phyloP scores from a whole-genome alignment of 2,888 invertebrate species.

The Salpingus planirostris region DNA sequence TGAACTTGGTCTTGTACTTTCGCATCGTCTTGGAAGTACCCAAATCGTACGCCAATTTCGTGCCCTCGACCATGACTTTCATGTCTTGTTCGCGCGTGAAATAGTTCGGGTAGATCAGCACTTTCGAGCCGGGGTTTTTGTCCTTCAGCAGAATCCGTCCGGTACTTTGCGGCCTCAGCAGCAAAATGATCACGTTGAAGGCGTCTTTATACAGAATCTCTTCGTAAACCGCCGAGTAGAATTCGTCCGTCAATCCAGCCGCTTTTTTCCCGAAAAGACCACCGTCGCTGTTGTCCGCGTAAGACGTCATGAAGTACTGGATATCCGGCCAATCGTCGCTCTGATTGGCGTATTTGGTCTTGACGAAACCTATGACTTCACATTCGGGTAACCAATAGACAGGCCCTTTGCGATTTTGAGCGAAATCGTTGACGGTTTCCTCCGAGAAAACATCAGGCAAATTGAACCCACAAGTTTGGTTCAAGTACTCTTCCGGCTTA shows the following conservation, averaged over 20 bases:
- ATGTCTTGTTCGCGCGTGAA: slow-evolving; percentile 64
- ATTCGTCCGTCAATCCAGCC: slow-evolving; percentile 50
- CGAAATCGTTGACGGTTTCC: slow-evolving; percentile 35
- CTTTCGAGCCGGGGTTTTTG: slow-evolving; percentile 60
- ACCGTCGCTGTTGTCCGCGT: slow-evolving; percentile 54
- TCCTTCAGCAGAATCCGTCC: slow-evolving; percentile 61
- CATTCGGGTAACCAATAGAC: slow-evolving; percentile 69
- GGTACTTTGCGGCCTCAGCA: slow-evolving; percentile 65
- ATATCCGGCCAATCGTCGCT: slow-evolving; percentile 68
- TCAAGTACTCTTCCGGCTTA: slow-evolving; percentile 46
- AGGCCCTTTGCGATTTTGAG: slow-evolving; percentile 52
- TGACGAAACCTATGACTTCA: slow-evolving; percentile 50
- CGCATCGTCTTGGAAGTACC: slow-evolving; percentile 51
- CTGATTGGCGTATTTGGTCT: slow-evolving; percentile 61
- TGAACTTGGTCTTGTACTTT: slow-evolving; percentile 53
- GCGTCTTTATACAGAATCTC: slow-evolving; percentile 50
- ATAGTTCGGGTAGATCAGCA: slow-evolving; percentile 85
- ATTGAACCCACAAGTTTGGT: slow-evolving; percentile 52
- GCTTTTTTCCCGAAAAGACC: slow-evolving; percentile 64
- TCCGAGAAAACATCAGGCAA: slow-evolving; percentile 55
- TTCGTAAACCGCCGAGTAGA: slow-evolving; percentile 52
- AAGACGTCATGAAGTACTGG: slow-evolving; percentile 62
- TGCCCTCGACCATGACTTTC: slow-evolving; percentile 64
- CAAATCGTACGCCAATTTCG: slow-evolving; percentile 56
- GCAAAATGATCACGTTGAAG: slow-evolving; percentile 51